Percentiles rank a stretch among this genome's conserved stretches.
Evolutionary conservation across 2,888 invertebrate species (phyloP).

Genomic region (Icerya purchasi): DNA sequence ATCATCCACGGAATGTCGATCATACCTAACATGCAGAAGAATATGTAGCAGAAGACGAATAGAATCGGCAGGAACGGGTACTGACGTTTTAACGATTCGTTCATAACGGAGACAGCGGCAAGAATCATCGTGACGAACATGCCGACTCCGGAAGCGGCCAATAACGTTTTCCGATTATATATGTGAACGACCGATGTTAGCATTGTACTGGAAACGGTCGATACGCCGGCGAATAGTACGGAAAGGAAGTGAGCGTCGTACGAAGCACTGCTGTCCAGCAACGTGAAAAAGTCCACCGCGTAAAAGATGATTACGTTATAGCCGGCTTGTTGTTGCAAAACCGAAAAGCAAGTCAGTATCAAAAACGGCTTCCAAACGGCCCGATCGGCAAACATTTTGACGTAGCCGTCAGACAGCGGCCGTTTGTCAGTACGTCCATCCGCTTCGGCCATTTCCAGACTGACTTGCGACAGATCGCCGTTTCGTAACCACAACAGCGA

Average conservation of each 20-base stretch:
- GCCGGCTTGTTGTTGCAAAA: conserved; percentile 48
- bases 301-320: conserved; percentile 50
- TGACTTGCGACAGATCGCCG: conserved; percentile 32
- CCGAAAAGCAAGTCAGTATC: conserved; percentile 39
- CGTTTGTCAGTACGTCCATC: background rate
- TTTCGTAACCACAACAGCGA: conserved; percentile 42
- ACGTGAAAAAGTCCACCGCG: conserved; percentile 44
- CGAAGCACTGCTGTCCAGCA: conserved; percentile 35
- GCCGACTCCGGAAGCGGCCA: conserved; percentile 34
- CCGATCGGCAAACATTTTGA: background rate
- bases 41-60: conserved; percentile 43
- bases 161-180: conserved; percentile 37
- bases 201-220: conserved; percentile 31
- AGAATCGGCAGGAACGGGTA: conserved; percentile 30
- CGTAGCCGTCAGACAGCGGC: background rate
- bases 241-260: conserved; percentile 41
- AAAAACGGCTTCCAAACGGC: conserved; percentile 42
- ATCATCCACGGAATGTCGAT: conserved; percentile 51
- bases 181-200: conserved; percentile 38
- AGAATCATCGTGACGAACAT: conserved; percentile 39
- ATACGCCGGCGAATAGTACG: conserved; percentile 43
- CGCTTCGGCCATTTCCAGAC: conserved; percentile 33
- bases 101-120: conserved; percentile 23
- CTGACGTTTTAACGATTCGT: conserved; percentile 20
- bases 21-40: conserved; percentile 50